These are phyloP conservation scores for Lipotes vexillifer DNA, from an alignment of 2,113 vertebrate species.

Conservation along the genomic window DNA sequence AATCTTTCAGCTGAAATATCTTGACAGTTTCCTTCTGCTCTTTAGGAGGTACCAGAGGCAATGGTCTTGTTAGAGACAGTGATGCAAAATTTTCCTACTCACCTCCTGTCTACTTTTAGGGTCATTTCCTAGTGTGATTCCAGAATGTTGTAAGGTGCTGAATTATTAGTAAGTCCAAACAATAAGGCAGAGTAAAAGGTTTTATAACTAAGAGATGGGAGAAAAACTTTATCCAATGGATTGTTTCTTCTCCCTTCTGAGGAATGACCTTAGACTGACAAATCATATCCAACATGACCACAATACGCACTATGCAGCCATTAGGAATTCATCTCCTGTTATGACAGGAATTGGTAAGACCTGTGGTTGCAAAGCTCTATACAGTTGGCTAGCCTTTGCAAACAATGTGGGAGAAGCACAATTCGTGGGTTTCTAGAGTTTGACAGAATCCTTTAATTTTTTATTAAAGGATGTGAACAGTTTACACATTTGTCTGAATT, in stretches of 20 bases:
- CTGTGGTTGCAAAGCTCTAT: not conserved
- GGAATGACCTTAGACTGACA: not conserved
- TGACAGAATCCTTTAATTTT: constrained; percentile 29
- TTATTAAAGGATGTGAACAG: not conserved
- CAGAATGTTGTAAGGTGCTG: not conserved
- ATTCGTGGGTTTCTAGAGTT: not conserved
- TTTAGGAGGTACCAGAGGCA: not conserved
- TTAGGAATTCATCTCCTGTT: not conserved
- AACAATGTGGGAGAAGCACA: not conserved
- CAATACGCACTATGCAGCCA: not conserved
- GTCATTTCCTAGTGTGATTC: not conserved
- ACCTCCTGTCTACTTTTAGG: not conserved
- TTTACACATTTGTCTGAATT: not conserved
- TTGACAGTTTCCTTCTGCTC: not conserved
- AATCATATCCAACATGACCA: not conserved
- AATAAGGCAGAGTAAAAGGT: not conserved
- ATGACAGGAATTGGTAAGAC: not conserved
- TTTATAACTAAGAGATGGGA: constrained; percentile 28
- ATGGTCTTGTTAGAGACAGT: not conserved
- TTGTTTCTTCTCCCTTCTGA: constrained; percentile 35
- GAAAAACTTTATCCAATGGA: constrained; percentile 34
- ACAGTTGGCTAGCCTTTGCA: not conserved
- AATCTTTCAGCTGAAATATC: not conserved
- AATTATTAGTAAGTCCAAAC: constrained; percentile 30
- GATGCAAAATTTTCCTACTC: not conserved